Conservation (phyloP, 2,797 vertebrate genomes). For the Mormyrus hasselquistii region DNA sequence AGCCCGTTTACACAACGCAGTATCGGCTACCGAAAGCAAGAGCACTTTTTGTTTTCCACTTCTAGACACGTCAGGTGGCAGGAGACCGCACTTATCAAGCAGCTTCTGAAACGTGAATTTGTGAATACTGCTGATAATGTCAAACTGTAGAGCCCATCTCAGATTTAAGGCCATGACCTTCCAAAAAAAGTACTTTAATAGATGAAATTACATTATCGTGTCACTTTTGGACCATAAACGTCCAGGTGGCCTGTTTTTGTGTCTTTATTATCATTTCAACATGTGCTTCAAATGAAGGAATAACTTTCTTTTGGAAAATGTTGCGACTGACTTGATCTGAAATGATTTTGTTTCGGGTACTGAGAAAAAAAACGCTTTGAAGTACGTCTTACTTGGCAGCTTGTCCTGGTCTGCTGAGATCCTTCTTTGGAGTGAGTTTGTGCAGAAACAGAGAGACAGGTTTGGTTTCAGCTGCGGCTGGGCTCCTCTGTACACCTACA, state of each 20-base stretch:
- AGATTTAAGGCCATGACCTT: not conserved
- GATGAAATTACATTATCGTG: slow-evolving; percentile 23
- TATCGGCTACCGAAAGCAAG: not conserved
- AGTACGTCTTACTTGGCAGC: not conserved
- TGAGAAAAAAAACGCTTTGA: not conserved
- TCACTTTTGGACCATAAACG: slow-evolving; percentile 19
- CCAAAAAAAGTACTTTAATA: not conserved
- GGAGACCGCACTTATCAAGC: not conserved
- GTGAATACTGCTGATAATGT: not conserved
- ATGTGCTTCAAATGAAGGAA: slow-evolving; percentile 42
- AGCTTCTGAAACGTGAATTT: not conserved
- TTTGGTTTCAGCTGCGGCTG: not conserved
- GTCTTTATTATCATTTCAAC: slow-evolving; percentile 17
- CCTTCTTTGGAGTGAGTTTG: not conserved
- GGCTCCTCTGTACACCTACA: not conserved
- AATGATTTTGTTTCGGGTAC: not conserved
- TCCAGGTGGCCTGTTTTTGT: not conserved
- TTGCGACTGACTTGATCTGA: slow-evolving; percentile 26
- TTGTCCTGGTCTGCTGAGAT: not conserved
- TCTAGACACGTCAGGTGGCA: not conserved
- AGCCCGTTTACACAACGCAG: not conserved
- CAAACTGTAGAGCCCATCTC: not conserved
- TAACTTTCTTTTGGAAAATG: slow-evolving; percentile 31
- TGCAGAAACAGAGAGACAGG: not conserved
- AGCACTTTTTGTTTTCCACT: not conserved